Base-by-base conservation (phyloP, 1,140 invertebrate genomes). In the Drosophila bifasciata region DNA sequence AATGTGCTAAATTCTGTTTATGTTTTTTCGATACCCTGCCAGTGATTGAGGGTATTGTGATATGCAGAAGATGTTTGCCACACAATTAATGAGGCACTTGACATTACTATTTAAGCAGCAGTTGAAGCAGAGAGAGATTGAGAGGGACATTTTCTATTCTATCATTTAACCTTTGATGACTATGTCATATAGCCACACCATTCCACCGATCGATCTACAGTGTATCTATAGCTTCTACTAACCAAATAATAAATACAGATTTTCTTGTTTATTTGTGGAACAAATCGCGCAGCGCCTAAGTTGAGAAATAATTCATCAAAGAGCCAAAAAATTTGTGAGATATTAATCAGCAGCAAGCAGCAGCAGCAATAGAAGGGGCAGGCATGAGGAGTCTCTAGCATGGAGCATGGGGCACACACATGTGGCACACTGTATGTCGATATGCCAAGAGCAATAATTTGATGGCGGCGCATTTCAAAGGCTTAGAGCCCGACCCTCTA, bases 261-360 rank as follows among this genome's bases (percentile, higher is more conserved):
- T 28, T 11, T 56, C 16, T 28, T 17, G 13, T 46, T 50, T 44
- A 11, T 59, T 43, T 61, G 51, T 76, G 73, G 56, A 80, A 80
- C 72, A 68, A 72, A 80, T 72, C 78, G 58, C 78, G 55, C 56
- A n/a, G 69, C 58, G 61, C 60, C 63, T 40, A 75, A 84, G 75
- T 53, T 66, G 57, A 63, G 59, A 72, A 86, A 80, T 86, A 85
- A 85, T 85, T 72, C 80, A 85, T 85, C 80, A 85, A 73, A 86
- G 78, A 72, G 63, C 77, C 56, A 76, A 79, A 49, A 76, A 66
- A 73, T 79, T 61, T 86, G 59, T 79, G 77, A 86, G 80, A 86
- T 86, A 85, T 85, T 85, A 85, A 85, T 85, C 80, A 83, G 76
- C 51, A 23, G 11, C 21, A 11, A 11, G 11, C 32, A 36, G 50